Evolutionary conservation across 2,797 vertebrate species (phyloP).

Genomic region (Tragopan temminckii): DNA sequence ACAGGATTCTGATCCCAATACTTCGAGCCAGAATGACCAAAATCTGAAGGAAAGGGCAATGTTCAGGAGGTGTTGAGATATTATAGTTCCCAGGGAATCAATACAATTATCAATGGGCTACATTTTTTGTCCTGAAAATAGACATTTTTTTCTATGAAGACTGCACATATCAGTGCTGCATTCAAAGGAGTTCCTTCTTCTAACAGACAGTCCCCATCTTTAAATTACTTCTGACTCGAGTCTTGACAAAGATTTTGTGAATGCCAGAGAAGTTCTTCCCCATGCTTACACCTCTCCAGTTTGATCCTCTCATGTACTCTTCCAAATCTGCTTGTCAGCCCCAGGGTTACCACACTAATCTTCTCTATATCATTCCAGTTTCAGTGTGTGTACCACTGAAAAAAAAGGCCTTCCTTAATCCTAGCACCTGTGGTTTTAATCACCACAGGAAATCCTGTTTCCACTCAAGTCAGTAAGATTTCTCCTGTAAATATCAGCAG

Average conservation of each 20-base stretch:
- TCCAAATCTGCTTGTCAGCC: slow-evolving; percentile 1
- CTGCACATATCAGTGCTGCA: neutral
- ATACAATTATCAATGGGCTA: neutral
- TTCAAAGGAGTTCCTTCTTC: neutral
- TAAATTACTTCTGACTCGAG: neutral
- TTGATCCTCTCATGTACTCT: neutral
- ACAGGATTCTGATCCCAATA: neutral
- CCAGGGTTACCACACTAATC: slow-evolving; percentile 51
- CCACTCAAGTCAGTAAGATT: slow-evolving; percentile 48
- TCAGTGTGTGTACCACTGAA: slow-evolving; percentile 3
- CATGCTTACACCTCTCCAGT: neutral
- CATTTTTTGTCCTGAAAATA: neutral
- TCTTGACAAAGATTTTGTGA: neutral
- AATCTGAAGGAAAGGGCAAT: neutral
- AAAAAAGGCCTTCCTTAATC: slow-evolving; percentile 41
- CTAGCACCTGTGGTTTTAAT: slow-evolving; percentile 70
- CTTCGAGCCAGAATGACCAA: neutral
- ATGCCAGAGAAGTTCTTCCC: neutral
- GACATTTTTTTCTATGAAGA: neutral
- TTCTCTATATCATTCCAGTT: slow-evolving; percentile 27
- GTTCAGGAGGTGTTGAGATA: neutral
- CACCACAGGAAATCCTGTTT: slow-evolving; percentile 67
- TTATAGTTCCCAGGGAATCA: neutral
- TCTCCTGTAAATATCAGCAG: slow-evolving; percentile 15
- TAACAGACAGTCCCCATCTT: neutral